phyloP scores from a whole-genome alignment of 2,888 invertebrate genomes.

The Phania funesta region DNA sequence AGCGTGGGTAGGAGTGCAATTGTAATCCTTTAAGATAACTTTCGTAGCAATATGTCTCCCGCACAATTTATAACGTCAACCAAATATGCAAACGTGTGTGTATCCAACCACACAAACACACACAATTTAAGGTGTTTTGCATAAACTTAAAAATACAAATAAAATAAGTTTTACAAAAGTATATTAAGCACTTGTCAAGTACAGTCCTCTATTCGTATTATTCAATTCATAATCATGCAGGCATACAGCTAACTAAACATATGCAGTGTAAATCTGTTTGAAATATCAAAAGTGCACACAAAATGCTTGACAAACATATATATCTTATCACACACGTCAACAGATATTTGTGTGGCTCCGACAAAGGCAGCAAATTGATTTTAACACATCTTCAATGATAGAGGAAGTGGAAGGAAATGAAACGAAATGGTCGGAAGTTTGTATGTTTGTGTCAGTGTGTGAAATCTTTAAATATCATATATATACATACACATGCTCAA shows the following conservation, averaged over 20 bases:
- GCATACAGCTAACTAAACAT: not conserved
- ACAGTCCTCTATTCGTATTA: slow-evolving; percentile 18
- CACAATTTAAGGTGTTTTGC: slow-evolving; percentile 11
- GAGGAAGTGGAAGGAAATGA: not conserved
- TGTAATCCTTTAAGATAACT: slow-evolving; percentile 62
- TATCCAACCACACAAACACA: not conserved
- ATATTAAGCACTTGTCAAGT: slow-evolving; percentile 57
- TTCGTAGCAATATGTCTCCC: slow-evolving; percentile 53
- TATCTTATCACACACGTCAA: slow-evolving; percentile 17
- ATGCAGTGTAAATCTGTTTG: not conserved
- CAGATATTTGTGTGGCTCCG: slow-evolving; percentile 37
- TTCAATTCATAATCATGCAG: slow-evolving; percentile 12
- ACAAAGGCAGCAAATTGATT: slow-evolving; percentile 51
- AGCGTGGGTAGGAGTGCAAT: slow-evolving; percentile 14
- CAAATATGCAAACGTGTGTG: not conserved
- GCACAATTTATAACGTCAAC: slow-evolving; percentile 21
- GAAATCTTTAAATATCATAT: no score
- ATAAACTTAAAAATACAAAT: not conserved
- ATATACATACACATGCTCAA: no score
- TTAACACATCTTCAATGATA: slow-evolving; percentile 25
- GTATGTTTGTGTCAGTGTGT: no score
- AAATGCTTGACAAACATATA: no score
- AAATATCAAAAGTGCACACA: not conserved
- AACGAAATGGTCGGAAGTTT: not conserved
- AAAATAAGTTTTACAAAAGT: slow-evolving; percentile 4